Evolutionary conservation across 2,888 invertebrate species (phyloP), one percentile per base, ranked within the genome.

Genomic region (Lasioglossum lativentre): DNA sequence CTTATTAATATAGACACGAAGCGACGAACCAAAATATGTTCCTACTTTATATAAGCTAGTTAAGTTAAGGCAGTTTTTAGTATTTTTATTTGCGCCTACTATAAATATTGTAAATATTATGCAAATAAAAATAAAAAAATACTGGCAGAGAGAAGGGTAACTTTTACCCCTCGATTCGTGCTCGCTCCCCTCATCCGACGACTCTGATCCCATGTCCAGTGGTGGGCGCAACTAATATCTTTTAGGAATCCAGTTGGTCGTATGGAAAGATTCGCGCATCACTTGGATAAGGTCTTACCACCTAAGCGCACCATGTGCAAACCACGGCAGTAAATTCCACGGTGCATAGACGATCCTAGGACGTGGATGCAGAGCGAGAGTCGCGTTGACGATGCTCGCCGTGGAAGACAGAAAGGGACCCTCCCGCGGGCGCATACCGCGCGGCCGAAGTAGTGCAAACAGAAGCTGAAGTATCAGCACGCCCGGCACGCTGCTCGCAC

Each of bases 391-490:
- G 63, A 6, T 27, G 47, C 56, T 16, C 40, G 72, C 16, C 52
- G 38, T 45, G 42, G 38, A 76, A 59, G 75, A 74, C 42, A 75
- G 77, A 82, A 77, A 86, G 66, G 78, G 75, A 82, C 34, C 73
- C 72, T 63, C 75, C 70, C 66, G 83, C 71, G 83, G 83, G 68
- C 83, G 88, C 91, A 91, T 91, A 87, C 90, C 88, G 76, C 78
- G 19, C 47, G 78, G 80, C 86, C 88, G 83, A 91, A 91, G 91
- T 91, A 90, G 92, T 88, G 89, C 91, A 92, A 92, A 91, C 92
- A 90, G 92, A 92, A 90, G 87, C 91, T 88, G 88, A 89, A 92
- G 92, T 90, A 87, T 89, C 86, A 91, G 92, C 91, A 90, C 90
- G 89, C 87, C 63, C 79, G 91, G 92, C 91, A 92, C 90, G 91